Evolutionary conservation across 37 sponge, comb jelly and placozoan species (phyloP).

Genomic region (Ephydatia muelleri): DNA sequence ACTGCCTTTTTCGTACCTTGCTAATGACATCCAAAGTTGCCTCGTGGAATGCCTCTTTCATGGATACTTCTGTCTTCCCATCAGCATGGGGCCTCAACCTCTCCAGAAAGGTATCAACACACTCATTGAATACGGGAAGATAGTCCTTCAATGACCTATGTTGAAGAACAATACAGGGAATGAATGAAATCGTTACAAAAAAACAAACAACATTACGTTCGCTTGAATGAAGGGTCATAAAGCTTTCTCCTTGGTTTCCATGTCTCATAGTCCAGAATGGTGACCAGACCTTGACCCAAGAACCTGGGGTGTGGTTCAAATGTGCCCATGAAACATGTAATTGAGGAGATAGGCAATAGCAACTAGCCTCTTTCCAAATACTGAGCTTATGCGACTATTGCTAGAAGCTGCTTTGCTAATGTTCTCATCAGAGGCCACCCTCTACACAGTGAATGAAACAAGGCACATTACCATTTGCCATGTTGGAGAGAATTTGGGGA

Average conservation of each 20-base stretch:
- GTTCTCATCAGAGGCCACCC: neutral
- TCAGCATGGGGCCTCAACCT: neutral
- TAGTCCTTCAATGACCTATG: neutral
- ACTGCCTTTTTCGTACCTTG: no score
- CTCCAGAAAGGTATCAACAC: neutral
- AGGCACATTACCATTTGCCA: no score
- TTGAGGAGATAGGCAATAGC: no score
- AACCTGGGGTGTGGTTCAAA: neutral
- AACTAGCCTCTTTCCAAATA: no score
- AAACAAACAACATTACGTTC: neutral
- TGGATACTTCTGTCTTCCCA: conserved; percentile 3
- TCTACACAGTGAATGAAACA: neutral
- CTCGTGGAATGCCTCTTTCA: neutral
- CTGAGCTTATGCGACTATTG: no score
- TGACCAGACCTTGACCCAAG: neutral
- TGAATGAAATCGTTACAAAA: no score
- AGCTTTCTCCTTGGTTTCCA: conserved; percentile 8
- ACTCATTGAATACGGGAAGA: neutral
- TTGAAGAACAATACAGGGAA: no score
- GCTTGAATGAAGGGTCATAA: conserved; percentile 12
- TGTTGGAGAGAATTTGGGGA: no score
- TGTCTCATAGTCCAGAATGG: conserved; percentile 11
- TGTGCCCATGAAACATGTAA: no score
- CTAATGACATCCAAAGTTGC: neutral
- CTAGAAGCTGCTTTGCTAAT: neutral